Conservation (phyloP, 92 coral and sea anemone species). For the Montipora capitata region DNA sequence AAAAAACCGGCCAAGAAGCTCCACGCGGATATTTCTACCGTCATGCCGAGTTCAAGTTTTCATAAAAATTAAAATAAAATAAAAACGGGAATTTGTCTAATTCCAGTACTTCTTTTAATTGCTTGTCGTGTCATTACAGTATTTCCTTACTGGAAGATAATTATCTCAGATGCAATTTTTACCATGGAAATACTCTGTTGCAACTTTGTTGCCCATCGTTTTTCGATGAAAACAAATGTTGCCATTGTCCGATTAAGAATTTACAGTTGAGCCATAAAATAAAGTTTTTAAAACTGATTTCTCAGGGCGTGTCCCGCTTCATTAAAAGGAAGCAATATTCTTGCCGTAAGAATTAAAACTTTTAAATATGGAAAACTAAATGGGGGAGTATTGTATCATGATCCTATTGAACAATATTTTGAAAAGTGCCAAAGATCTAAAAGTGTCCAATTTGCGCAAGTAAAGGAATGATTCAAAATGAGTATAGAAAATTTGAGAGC, state of each 20-base stretch:
- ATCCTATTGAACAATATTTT: neutral
- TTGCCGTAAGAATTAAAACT: neutral
- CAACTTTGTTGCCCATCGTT: neutral
- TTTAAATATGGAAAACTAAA: neutral
- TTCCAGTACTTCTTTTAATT: neutral
- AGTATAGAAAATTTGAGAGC: neutral
- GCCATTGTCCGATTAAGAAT: neutral
- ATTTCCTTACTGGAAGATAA: neutral
- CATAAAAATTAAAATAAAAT: too few relatives aligned
- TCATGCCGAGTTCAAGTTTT: neutral
- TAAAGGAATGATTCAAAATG: neutral
- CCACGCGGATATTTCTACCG: neutral
- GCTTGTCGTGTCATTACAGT: neutral
- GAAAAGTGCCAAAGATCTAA: neutral
- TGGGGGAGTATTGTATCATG: neutral
- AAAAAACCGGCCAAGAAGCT: neutral
- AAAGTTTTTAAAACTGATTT: neutral
- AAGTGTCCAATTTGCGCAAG: neutral
- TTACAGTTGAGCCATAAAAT: neutral
- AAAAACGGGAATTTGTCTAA: too few relatives aligned
- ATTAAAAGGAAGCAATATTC: neutral
- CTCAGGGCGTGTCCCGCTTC: neutral
- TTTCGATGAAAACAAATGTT: neutral
- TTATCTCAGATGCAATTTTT: neutral
- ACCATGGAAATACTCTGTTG: too few relatives aligned